These are phyloP conservation scores for Eulemur mongoz DNA, from an alignment of 2,797 vertebrate species.

Conservation along the genomic window DNA sequence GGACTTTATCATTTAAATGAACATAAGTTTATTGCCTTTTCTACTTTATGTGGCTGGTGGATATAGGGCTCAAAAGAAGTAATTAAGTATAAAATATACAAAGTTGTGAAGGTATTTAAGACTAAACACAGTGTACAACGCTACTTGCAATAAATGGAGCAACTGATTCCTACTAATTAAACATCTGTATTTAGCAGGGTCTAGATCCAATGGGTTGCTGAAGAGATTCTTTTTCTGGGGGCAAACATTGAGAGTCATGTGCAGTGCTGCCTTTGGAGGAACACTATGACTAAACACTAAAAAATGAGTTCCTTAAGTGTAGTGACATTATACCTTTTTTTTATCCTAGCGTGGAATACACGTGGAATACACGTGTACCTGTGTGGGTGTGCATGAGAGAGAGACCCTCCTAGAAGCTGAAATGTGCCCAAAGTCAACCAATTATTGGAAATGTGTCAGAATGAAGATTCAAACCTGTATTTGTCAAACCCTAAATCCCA, in stretches of 20 bases:
- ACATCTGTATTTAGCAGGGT: background rate
- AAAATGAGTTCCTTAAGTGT: background rate
- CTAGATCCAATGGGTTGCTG: background rate
- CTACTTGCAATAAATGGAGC: background rate
- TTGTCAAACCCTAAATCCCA: background rate
- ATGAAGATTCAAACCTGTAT: background rate
- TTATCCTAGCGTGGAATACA: background rate
- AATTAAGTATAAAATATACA: background rate
- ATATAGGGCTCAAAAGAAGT: background rate
- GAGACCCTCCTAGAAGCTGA: background rate
- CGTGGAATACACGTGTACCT: background rate
- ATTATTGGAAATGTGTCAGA: background rate
- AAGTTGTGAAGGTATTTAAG: background rate
- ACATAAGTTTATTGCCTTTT: background rate
- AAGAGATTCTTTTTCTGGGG: background rate
- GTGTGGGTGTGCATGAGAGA: background rate
- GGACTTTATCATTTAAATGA: background rate
- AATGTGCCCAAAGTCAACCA: background rate
- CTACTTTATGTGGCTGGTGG: background rate
- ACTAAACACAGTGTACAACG: background rate
- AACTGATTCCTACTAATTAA: background rate
- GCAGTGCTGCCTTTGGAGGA: background rate
- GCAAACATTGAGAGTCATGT: background rate
- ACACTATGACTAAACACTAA: background rate
- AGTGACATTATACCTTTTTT: background rate